A percentile compares a stretch with the other conserved stretches of the same genome.
Evolutionary conservation across 2,888 invertebrate species (phyloP).

Genomic region (Dioctria linearis): DNA sequence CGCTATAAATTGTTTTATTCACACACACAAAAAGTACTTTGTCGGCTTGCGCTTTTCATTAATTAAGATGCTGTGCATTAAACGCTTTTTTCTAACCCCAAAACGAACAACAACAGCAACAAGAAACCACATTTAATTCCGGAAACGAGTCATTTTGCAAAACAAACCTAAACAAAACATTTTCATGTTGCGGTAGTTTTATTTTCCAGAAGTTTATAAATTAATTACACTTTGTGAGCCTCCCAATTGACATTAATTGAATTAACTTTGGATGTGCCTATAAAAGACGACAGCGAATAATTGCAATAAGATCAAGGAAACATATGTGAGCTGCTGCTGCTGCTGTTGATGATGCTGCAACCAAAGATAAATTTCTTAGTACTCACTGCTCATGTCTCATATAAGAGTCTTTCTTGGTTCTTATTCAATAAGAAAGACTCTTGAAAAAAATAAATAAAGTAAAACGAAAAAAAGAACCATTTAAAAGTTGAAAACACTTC

Average conservation of each 20-base stretch:
- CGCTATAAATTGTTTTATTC: too few relatives aligned
- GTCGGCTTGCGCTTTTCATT: too few relatives aligned
- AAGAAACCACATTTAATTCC: too few relatives aligned
- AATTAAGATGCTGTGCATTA: too few relatives aligned
- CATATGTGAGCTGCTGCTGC: too few relatives aligned
- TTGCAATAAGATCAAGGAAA: slow-evolving; percentile 3
- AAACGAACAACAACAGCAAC: too few relatives aligned
- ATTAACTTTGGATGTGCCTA: slow-evolving; percentile 19
- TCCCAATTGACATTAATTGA: slow-evolving; percentile 44
- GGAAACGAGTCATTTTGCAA: not conserved
- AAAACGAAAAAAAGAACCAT: not conserved
- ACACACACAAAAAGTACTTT: too few relatives aligned
- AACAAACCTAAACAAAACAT: not conserved
- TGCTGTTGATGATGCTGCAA: not conserved
- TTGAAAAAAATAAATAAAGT: not conserved
- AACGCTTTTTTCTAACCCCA: too few relatives aligned
- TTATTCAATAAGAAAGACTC: slow-evolving; percentile 16
- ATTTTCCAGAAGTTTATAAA: slow-evolving; percentile 22
- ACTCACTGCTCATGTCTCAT: not conserved
- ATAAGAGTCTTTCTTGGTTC: slow-evolving; percentile 14
- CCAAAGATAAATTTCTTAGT: slow-evolving; percentile 9
- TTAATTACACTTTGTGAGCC: slow-evolving; percentile 36
- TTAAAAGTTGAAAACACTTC: not conserved
- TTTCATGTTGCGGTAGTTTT: too few relatives aligned
- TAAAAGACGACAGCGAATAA: slow-evolving; percentile 12